Conservation (phyloP, 2,797 vertebrate species). For the Numenius phaeopus region DNA sequence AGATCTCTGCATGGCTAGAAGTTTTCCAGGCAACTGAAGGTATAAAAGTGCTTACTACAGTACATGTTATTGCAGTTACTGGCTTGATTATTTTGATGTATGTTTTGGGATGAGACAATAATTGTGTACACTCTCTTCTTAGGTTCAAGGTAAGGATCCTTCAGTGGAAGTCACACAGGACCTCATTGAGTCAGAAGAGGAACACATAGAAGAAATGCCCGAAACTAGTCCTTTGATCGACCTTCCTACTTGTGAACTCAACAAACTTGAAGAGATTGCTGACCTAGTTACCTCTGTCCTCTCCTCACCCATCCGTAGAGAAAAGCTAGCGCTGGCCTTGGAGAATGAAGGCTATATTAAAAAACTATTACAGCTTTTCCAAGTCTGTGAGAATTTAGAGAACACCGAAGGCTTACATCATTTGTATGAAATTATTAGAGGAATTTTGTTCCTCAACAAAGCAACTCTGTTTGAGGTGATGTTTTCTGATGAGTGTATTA, state of each 20-base stretch:
- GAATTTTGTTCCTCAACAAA: conserved; percentile 98
- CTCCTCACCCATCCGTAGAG: conserved; percentile 95
- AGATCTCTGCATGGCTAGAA: background rate
- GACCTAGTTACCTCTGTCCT: conserved; percentile 98
- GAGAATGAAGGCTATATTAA: conserved; percentile 97
- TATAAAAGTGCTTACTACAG: background rate
- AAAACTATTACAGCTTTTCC: conserved; percentile 96
- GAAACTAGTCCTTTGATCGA: conserved; percentile 96
- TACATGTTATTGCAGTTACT: accelerated
- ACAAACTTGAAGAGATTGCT: conserved; percentile 96
- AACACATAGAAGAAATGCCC: conserved; percentile 96
- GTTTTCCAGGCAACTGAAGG: background rate
- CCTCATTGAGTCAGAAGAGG: conserved; percentile 97
- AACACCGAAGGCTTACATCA: conserved; percentile 97
- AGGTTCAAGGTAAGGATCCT: conserved; percentile 99
- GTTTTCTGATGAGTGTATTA: conserved; percentile 99
- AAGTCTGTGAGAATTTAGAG: conserved; percentile 95
- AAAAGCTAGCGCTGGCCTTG: conserved; percentile 96
- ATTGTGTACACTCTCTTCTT: background rate
- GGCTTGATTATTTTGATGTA: accelerated
- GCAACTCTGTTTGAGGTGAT: conserved; percentile 98
- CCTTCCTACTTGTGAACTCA: conserved; percentile 93
- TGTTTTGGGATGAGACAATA: conserved; percentile 12
- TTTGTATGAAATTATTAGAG: conserved; percentile 96
- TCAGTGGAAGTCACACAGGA: conserved; percentile 98